Base-by-base conservation (phyloP, 2,888 invertebrate genomes). In the Papilio elwesi region DNA sequence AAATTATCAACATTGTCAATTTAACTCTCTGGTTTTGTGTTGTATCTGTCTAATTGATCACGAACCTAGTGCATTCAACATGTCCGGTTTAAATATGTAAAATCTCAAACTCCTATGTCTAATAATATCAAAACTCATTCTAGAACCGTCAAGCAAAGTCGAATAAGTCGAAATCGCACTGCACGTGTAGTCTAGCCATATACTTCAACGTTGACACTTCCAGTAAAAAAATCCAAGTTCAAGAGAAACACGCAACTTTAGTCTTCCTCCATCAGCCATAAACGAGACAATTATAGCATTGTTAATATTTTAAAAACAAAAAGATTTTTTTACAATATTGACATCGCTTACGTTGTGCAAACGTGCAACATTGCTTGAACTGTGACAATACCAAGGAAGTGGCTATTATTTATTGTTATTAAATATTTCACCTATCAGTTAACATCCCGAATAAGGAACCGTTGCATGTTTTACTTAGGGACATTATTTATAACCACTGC, bases 311-410 rank as follows among this genome's bases (percentile, higher is more conserved):
- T 4, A 52, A 62, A 57, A 12, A 43, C 36, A 11, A 13, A 36
- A 36, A 51, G 9, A 12, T 57, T 13, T 57, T 57, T 26, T 57
- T 6, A 62, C 43, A 62, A 43, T 43, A 43, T 43, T 43, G 43
- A 15, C n/a, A 1, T 59, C 38, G 10, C 59, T 38, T 59, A 43
- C 38, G 38, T 9, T 43, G 59, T 43, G 4, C n/a, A 62, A 43
- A 43, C 43, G 43, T 43, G 0, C 9, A 57, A 57, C 13, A 16
- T 16, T 36, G 11, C 16, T 57, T 57, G 6, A 13, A 13, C 11
- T n/a, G 12, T 59, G n/a, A 59, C 59, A 59, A 59, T 59, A 15
- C 38, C 59, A 15, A 62, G 59, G 59, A 62, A 62, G 38, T 15
- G 10, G 38, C 9, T 1, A 62, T 62, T 15, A n/a, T 38, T 43